phyloP scores from a whole-genome alignment of 2,888 invertebrate genomes.

The Mesoligia furuncula region DNA sequence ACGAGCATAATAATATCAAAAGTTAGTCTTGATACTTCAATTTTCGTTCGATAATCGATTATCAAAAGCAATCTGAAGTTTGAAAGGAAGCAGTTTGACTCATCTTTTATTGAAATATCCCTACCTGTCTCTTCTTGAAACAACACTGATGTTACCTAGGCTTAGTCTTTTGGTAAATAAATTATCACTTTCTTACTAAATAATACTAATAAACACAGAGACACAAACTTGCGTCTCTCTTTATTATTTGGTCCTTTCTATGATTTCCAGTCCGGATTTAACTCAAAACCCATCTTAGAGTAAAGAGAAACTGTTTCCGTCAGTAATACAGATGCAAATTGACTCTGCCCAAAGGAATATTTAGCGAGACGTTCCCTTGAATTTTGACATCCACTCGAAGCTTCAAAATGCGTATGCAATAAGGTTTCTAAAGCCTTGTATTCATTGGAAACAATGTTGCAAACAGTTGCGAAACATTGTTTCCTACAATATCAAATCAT shows the following conservation, averaged over 20 bases:
- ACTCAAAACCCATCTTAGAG: constrained; percentile 45
- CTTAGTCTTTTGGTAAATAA: too few species aligned
- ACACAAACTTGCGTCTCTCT: neutral
- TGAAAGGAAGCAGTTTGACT: too few species aligned
- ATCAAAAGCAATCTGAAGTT: neutral
- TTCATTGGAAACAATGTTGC: neutral
- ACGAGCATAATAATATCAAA: too few species aligned
- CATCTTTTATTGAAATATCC: too few species aligned
- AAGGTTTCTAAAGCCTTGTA: constrained; percentile 14
- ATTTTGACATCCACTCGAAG: constrained; percentile 60
- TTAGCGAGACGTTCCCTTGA: constrained; percentile 68
- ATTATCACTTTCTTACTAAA: too few species aligned
- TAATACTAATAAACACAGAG: too few species aligned
- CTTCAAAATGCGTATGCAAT: constrained; percentile 51
- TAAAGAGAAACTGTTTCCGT: constrained; percentile 69
- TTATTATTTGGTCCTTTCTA: neutral
- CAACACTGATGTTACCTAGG: too few species aligned
- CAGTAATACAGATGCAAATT: constrained; percentile 78
- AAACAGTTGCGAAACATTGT: neutral
- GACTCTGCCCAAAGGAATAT: constrained; percentile 74
- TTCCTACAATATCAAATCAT: constrained; percentile 9
- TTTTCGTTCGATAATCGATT: neutral
- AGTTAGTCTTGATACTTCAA: too few species aligned
- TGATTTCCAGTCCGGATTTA: constrained; percentile 44
- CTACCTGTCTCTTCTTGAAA: too few species aligned